Base-by-base conservation (phyloP, 2,888 invertebrate genomes). In the Augochlorella aurata region DNA sequence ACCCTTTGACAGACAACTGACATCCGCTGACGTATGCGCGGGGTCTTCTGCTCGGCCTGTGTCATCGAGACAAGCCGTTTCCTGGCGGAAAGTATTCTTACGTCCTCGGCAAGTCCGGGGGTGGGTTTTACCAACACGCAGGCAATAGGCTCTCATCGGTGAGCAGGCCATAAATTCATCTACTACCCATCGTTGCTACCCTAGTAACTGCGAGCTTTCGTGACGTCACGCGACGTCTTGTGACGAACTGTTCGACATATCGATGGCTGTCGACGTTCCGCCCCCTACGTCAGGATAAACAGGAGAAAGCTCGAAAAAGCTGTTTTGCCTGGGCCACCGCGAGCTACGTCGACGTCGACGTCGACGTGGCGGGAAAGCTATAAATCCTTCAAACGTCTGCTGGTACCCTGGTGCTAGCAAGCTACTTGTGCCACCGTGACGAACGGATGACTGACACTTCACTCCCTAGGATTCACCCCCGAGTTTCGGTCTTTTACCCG, bases 321-420 rank as follows among this genome's bases (percentile, higher is more conserved):
- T 29, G 18, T 0, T 18, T 18, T 10, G 4, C 38, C 38, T 18
- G 18, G 16, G 18, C 16, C 18, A 38, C 12, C 61, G 61, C 8
- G 38, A 84, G 82, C 83, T 81, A 45, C 78, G 79, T 79, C 74
- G 76, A 74, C 82, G 87, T 87, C 80, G 82, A 85, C 81, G 80
- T 81, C 71, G 79, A 88, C 81, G 82, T 84, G 84, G 88, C 87
- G 89, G 86, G 81, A 84, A 86, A 88, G 88, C 92, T 90, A 93
- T 93, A 93, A 93, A 93, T 93, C 91, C 92, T 92, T 93, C 93
- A 93, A 93, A 91, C 92, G 92, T 92, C 91, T 93, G 93, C 92
- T 93, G 91, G 77, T 93, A 77, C 90, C 93, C 93, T 93, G 93
- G 91, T 93, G 93, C 88, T 49, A 81, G 84, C 85, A 90, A 90